phyloP scores from a whole-genome alignment of 2,888 invertebrate species.

The Aphidius colemani region DNA sequence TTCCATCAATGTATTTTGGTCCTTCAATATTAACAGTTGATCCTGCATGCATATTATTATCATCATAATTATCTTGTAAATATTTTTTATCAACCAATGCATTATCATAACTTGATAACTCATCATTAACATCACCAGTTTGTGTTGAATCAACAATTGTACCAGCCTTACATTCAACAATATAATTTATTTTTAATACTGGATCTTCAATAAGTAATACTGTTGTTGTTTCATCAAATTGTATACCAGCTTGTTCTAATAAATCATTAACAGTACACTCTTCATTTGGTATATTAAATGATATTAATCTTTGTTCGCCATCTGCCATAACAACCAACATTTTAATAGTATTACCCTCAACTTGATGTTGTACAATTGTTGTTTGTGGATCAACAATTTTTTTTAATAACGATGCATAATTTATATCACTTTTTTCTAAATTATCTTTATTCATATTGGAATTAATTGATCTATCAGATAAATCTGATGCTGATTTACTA shows the following conservation, averaged over 20 bases:
- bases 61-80: slow-evolving; percentile 31
- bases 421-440: no score
- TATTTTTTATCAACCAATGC: neutral
- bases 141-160: slow-evolving; percentile 28
- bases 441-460: no score
- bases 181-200: slow-evolving; percentile 77
- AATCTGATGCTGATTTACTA: no score
- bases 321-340: slow-evolving; percentile 79
- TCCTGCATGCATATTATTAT: slow-evolving; percentile 42
- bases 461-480: no score
- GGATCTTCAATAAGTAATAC: slow-evolving; percentile 78
- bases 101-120: slow-evolving; percentile 19
- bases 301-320: slow-evolving; percentile 81
- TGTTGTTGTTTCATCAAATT: slow-evolving; percentile 71
- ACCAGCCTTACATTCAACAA: slow-evolving; percentile 71
- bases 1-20: slow-evolving; percentile 72
- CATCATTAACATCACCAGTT: slow-evolving; percentile 24
- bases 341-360: slow-evolving; percentile 68
- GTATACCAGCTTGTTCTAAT: slow-evolving; percentile 77
- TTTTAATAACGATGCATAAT: no score
- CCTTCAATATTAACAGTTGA: slow-evolving; percentile 40
- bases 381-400: slow-evolving; percentile 37
- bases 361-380: slow-evolving; percentile 53
- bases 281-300: slow-evolving; percentile 80
- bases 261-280: slow-evolving; percentile 83